Conservation (phyloP, 2,113 vertebrate species). For the Brachionichthys hirsutus region DNA sequence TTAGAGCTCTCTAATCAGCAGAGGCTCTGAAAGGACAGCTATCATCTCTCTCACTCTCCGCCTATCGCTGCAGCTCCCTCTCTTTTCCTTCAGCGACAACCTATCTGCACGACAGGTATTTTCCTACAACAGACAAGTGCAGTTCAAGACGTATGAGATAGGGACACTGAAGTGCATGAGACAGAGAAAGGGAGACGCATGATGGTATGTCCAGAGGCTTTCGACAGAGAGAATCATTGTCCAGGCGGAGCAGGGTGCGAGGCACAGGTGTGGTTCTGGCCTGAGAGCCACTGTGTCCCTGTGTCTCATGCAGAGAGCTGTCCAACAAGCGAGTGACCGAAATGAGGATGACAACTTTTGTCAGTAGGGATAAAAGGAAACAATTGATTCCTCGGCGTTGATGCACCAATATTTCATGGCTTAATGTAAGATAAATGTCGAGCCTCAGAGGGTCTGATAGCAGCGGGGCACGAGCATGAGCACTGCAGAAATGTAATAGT, state of each 20-base stretch:
- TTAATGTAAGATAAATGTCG: slow-evolving; percentile 39
- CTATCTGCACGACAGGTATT: slow-evolving; percentile 66
- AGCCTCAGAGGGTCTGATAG: too few species aligned
- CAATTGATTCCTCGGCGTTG: slow-evolving; percentile 38
- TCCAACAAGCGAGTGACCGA: slow-evolving; percentile 49
- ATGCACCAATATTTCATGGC: slow-evolving; percentile 39
- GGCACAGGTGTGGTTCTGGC: slow-evolving; percentile 74
- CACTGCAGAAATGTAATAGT: too few species aligned
- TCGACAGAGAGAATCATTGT: slow-evolving; percentile 79
- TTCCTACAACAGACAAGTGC: slow-evolving; percentile 51
- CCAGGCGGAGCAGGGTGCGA: slow-evolving; percentile 46
- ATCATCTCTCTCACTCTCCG: slow-evolving; percentile 71
- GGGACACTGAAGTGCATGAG: slow-evolving; percentile 43
- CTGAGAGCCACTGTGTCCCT: slow-evolving; percentile 25
- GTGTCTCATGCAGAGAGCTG: background rate
- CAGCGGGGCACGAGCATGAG: too few species aligned
- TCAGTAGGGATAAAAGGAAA: slow-evolving; percentile 60
- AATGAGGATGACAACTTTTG: slow-evolving; percentile 61
- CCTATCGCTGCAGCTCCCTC: slow-evolving; percentile 53
- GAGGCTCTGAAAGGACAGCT: slow-evolving; percentile 75
- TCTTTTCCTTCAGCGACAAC: slow-evolving; percentile 58
- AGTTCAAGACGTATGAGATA: slow-evolving; percentile 44
- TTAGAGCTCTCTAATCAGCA: slow-evolving; percentile 74
- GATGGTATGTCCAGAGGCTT: slow-evolving; percentile 64
- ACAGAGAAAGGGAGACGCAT: slow-evolving; percentile 39